Percentiles rank a stretch among this genome's conserved stretches.
Conservation (phyloP, 2,113 vertebrate genomes). For the Capreolus pygargus region DNA sequence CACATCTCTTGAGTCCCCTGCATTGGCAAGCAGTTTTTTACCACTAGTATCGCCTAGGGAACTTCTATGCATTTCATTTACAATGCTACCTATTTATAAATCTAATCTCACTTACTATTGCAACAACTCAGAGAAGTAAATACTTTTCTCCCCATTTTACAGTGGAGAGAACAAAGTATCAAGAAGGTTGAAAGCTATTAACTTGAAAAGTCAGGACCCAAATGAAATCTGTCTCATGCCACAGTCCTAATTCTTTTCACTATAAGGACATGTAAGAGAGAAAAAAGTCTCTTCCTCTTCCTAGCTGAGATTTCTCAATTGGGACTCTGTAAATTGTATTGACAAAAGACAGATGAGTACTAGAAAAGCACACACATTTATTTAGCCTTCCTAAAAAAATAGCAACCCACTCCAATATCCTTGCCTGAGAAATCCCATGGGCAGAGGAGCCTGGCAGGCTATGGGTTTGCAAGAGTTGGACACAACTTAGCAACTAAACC, state of each 20-base stretch:
- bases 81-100: neutral
- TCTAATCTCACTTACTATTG: neutral
- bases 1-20: neutral
- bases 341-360: neutral
- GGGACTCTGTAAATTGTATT: neutral
- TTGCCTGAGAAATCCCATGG: neutral
- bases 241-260: neutral
- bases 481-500: neutral
- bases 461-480: neutral
- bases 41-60: neutral
- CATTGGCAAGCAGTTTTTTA: neutral
- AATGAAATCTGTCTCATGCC: neutral
- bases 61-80: neutral
- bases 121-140: neutral
- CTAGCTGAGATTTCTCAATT: neutral
- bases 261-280: neutral
- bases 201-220: neutral
- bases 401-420: neutral
- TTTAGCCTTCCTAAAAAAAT: neutral
- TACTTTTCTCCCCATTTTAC: neutral
- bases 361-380: neutral
- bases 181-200: neutral
- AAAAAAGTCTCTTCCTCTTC: neutral
- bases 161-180: neutral
- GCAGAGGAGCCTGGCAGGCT: neutral